These are phyloP conservation scores for Hemichromis elongatus DNA, from an alignment of 2,113 vertebrate species.

Conservation along the genomic window DNA sequence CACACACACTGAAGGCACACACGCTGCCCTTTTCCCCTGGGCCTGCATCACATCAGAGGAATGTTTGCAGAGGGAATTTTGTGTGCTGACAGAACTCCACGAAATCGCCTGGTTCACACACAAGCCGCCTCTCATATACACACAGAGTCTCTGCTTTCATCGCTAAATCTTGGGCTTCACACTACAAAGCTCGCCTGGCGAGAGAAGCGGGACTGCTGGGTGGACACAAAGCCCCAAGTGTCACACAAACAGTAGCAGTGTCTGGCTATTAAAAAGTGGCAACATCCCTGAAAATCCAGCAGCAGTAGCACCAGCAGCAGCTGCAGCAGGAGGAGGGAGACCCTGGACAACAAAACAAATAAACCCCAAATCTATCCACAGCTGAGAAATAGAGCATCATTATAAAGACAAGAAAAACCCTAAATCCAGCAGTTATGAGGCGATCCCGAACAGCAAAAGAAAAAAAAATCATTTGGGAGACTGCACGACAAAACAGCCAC, in stretches of 20 bases:
- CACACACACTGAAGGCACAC: background rate
- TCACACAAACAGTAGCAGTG: conserved; percentile 44
- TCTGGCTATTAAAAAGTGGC: conserved; percentile 29
- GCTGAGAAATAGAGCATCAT: conserved; percentile 10
- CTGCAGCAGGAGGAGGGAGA: background rate
- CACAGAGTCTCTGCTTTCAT: conserved; percentile 21
- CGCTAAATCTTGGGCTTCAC: conserved; percentile 30
- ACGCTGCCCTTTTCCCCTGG: background rate
- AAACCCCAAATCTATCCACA: conserved; percentile 35
- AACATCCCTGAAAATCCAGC: conserved; percentile 11
- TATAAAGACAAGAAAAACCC: background rate
- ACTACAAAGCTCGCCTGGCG: conserved; percentile 30
- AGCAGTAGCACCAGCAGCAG: background rate
- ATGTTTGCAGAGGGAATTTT: conserved; percentile 53
- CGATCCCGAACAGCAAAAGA: conserved; percentile 8
- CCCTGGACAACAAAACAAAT: conserved; percentile 16
- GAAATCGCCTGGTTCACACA: conserved; percentile 11
- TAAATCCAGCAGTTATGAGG: conserved; percentile 14
- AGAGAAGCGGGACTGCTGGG: background rate
- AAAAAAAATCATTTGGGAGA: conserved; percentile 25
- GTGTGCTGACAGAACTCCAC: conserved; percentile 48
- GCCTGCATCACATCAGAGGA: conserved; percentile 43
- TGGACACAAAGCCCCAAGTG: conserved; percentile 38
- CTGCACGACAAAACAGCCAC: conserved; percentile 30
- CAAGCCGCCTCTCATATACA: conserved; percentile 4